These are phyloP conservation scores for Prenolepis imparis DNA, from an alignment of 2,888 invertebrate genomes.

Conservation along the genomic window DNA sequence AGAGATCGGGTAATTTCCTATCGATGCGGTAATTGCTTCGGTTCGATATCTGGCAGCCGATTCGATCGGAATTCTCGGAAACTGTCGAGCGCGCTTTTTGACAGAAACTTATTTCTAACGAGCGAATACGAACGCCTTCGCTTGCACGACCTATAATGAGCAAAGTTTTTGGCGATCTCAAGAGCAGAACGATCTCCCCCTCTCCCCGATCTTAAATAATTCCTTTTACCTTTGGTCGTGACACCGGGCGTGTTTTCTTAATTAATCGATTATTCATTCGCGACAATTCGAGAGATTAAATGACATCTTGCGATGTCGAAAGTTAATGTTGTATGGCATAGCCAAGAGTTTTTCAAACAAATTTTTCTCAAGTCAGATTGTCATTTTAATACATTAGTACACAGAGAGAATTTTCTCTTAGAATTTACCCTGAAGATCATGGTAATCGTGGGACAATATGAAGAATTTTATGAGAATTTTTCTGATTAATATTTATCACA, in stretches of 20 bases:
- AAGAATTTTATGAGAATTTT: no score
- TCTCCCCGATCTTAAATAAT: slow-evolving; percentile 25
- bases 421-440: no score
- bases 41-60: slow-evolving; percentile 13
- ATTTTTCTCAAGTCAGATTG: background rate
- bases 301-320: background rate
- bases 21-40: slow-evolving; percentile 30
- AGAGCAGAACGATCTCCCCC: background rate
- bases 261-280: slow-evolving; percentile 47
- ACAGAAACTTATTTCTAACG: slow-evolving; percentile 40
- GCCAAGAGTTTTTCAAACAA: slow-evolving; percentile 3
- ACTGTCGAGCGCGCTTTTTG: slow-evolving; percentile 18
- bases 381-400: no score
- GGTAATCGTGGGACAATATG: no score
- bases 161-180: slow-evolving; percentile 50
- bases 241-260: slow-evolving; percentile 28
- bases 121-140: background rate
- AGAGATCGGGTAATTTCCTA: slow-evolving; percentile 13
- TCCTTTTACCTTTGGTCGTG: slow-evolving; percentile 14
- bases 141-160: slow-evolving; percentile 39
- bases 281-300: slow-evolving; percentile 21
- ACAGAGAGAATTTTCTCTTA: no score
- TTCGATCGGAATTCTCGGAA: slow-evolving; percentile 10
- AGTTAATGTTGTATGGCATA: background rate
- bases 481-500: no score